These are phyloP conservation scores for Mycteria americana DNA, from an alignment of 2,797 vertebrate genomes.

Conservation along the genomic window DNA sequence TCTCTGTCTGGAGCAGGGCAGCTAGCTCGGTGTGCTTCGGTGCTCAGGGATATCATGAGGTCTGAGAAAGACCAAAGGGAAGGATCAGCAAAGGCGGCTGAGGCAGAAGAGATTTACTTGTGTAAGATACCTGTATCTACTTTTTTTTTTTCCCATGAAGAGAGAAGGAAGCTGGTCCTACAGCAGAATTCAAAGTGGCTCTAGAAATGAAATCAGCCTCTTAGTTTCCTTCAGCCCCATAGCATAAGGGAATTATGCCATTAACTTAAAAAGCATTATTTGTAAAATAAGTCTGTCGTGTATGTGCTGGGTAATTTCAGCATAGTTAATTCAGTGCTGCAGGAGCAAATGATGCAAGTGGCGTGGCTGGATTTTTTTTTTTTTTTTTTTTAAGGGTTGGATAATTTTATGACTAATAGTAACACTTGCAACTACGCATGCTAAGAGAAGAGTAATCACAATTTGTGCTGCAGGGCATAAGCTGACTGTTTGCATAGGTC, in stretches of 20 bases:
- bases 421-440: background rate
- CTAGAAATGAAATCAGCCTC: background rate
- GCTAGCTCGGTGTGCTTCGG: background rate
- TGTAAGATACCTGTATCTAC: background rate
- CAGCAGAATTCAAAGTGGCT: background rate
- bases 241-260: background rate
- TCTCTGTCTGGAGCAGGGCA: background rate
- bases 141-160: background rate
- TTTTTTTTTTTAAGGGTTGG: background rate
- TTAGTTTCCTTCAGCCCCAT: background rate
- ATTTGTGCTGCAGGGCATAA: conserved; percentile 15
- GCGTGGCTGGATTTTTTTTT: background rate
- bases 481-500: conserved; percentile 19
- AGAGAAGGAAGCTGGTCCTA: background rate
- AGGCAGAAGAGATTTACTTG: background rate
- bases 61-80: background rate
- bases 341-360: background rate
- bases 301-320: background rate
- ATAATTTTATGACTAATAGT: conserved; percentile 34
- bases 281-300: background rate
- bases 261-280: background rate
- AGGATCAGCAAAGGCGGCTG: background rate
- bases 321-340: background rate
- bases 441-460: conserved; percentile 6
- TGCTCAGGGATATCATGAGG: background rate